Evolutionary conservation across 1,140 invertebrate genomes (phyloP).

Genomic region (Drosophila kohkoa): DNA sequence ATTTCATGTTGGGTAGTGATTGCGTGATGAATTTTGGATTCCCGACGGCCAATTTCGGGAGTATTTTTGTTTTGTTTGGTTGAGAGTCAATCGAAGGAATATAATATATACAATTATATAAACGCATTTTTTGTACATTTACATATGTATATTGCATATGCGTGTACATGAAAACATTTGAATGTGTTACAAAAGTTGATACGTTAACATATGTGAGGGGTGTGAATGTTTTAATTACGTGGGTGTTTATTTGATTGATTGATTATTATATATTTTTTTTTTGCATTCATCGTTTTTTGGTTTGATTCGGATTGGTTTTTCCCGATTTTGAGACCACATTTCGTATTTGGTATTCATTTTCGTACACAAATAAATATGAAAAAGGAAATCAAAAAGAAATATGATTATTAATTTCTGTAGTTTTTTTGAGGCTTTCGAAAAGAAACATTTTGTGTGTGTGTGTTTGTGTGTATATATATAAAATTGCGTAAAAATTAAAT

Average conservation of each 20-base stretch:
- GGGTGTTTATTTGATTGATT: slow-evolving; percentile 60
- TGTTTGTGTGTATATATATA: slow-evolving; percentile 32
- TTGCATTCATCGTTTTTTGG: slow-evolving; percentile 74
- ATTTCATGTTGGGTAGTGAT: slow-evolving; percentile 39
- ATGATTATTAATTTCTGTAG: slow-evolving; percentile 84
- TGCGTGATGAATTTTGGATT: slow-evolving; percentile 27
- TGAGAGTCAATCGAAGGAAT: slow-evolving; percentile 16
- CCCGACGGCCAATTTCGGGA: slow-evolving; percentile 42
- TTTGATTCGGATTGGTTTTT: slow-evolving; percentile 78
- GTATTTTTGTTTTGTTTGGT: slow-evolving; percentile 1
- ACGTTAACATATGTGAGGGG: slow-evolving; percentile 65
- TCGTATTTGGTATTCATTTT: slow-evolving; percentile 81
- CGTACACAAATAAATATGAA: slow-evolving; percentile 85
- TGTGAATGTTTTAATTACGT: slow-evolving; percentile 63
- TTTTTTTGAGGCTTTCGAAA: slow-evolving; percentile 64
- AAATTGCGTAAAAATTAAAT: slow-evolving; percentile 34
- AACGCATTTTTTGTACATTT: slow-evolving; percentile 28
- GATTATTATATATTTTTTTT: slow-evolving; percentile 60
- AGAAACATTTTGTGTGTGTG: slow-evolving; percentile 28
- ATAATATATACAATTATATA: slow-evolving; percentile 45
- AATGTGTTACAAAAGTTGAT: slow-evolving; percentile 59
- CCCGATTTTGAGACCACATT: slow-evolving; percentile 83
- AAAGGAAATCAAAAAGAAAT: slow-evolving; percentile 85
- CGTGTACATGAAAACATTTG: slow-evolving; percentile 54
- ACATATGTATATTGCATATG: slow-evolving; percentile 31